Base-by-base conservation (phyloP, 1,140 invertebrate species). In the Bombus haemorrhoidalis region DNA sequence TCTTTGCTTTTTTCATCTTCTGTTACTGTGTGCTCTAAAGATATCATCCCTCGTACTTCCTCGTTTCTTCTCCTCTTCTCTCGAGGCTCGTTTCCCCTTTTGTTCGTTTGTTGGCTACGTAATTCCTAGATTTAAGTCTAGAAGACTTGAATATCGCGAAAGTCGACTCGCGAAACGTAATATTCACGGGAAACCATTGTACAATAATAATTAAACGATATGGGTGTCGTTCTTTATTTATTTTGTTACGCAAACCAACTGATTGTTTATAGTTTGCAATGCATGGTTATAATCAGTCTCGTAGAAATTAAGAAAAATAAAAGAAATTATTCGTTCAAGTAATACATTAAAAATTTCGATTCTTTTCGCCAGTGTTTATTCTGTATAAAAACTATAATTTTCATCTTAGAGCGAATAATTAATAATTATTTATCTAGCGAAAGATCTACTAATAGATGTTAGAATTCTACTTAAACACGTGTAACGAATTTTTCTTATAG, bases 121-220 rank as follows among this genome's bases (percentile, higher is more conserved):
- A 74, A 74, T 53, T 82, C 85, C 73, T 53, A 13, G 73, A 18
- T 53, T 25, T 34, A 74, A 53, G n/a, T 34, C n/a, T 22, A 53
- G 73, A 34, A 53, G 43, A 34, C 18, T 25, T 9, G 32, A 64
- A 64, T 18, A 0, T 18, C 43, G 15, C 43, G 43, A 53, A 53
- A 53, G 18, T 74, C 73, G n/a, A 69, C 2, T 22, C 18, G 66
- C 32, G 18, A 18, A 10, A 22, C 47, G 47, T 53, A 53, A 53
- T 53, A 53, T 68, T 34, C 18, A 37, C 8, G n/a, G 39, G 3
- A 32, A 18, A 13, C 72, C 18, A 47, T 73, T 13, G 47, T 57
- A 59, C 43, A 64, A 85, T 82, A 22, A 53, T 53, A 22, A 53
- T 53, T 22, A 53, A 53, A 53, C 18, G 15, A 53, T 22, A 53